These are phyloP conservation scores for Oncorhynchus kisutch DNA, from an alignment of 2,113 vertebrate genomes.

Conservation along the genomic window DNA sequence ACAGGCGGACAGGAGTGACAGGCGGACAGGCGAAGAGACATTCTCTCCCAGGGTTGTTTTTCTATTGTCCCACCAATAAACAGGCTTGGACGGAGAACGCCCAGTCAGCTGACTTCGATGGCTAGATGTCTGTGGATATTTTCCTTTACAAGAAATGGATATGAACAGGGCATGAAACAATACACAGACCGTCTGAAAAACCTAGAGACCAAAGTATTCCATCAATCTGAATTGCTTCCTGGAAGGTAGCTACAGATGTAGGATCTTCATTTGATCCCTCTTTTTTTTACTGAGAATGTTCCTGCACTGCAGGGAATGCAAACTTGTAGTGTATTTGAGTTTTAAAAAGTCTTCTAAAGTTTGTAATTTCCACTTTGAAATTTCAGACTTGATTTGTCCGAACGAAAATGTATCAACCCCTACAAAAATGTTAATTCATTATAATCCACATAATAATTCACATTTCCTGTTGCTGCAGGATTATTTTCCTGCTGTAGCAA, in stretches of 20 bases:
- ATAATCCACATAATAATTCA: no score
- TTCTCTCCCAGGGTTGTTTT: slow-evolving; percentile 48
- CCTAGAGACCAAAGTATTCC: slow-evolving; percentile 5
- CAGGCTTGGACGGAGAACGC: slow-evolving; percentile 30
- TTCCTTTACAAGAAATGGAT: slow-evolving; percentile 32
- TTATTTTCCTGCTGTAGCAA: no score
- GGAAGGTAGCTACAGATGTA: background rate
- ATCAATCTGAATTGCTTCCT: background rate
- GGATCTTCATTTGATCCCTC: no score
- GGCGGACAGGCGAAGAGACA: slow-evolving; percentile 1
- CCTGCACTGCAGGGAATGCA: no score
- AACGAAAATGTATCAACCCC: no score
- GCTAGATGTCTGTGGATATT: slow-evolving; percentile 33
- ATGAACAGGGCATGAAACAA: slow-evolving; percentile 9
- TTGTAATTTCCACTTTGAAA: no score
- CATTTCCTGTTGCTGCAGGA: no score
- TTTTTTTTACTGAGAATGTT: no score
- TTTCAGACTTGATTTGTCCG: no score
- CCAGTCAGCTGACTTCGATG: slow-evolving; percentile 20
- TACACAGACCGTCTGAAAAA: slow-evolving; percentile 16
- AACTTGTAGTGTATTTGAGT: no score
- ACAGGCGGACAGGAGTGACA: slow-evolving; percentile 14
- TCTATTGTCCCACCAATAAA: slow-evolving; percentile 44
- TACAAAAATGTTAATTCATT: no score
- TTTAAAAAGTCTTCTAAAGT: no score